Conservation (phyloP, 2,888 invertebrate genomes). For the Galerucella pusilla region DNA sequence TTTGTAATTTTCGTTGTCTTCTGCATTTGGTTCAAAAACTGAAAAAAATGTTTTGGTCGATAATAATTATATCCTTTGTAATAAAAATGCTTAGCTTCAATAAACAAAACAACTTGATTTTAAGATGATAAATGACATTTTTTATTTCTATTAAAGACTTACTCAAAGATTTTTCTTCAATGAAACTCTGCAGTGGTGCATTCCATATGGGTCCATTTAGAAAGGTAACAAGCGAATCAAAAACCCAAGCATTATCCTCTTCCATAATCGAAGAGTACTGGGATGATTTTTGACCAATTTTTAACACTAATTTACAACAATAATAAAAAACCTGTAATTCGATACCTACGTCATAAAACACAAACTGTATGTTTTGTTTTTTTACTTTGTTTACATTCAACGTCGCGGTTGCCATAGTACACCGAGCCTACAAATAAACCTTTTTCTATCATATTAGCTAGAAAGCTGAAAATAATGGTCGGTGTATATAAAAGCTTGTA, state of each 20-base stretch:
- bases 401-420: neutral
- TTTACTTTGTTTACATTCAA: conserved; percentile 13
- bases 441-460: neutral
- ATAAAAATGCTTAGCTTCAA: too few relatives aligned
- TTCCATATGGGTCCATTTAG: conserved; percentile 94
- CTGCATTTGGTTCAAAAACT: conserved; percentile 88
- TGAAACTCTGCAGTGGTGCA: conserved; percentile 88
- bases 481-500: too few relatives aligned
- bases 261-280: conserved; percentile 41
- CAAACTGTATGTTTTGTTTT: neutral
- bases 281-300: conserved; percentile 32
- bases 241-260: conserved; percentile 86
- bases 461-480: neutral
- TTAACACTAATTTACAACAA: conserved; percentile 15
- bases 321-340: neutral
- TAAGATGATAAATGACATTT: too few relatives aligned
- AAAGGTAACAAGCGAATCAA: conserved; percentile 91
- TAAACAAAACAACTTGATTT: too few relatives aligned
- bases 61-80: too few relatives aligned
- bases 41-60: conserved; percentile 50
- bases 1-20: conserved; percentile 78
- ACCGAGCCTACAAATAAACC: neutral
- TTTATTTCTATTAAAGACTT: conserved; percentile 58
- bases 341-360: neutral
- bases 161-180: conserved; percentile 94